These are phyloP conservation scores for Morpho achilles DNA, from an alignment of 2,888 invertebrate genomes.

Conservation along the genomic window DNA sequence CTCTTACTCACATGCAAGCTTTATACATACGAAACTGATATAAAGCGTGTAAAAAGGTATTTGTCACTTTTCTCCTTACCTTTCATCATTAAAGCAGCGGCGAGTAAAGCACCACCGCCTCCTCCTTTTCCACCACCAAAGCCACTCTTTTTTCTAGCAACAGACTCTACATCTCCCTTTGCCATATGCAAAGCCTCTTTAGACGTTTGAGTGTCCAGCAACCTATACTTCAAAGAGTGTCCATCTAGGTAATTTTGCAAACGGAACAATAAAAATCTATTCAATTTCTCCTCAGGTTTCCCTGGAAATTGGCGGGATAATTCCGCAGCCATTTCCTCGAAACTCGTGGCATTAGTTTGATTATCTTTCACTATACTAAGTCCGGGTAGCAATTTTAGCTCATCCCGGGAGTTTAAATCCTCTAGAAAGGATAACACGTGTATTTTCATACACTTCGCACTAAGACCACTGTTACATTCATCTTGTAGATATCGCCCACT, in stretches of 20 bases:
- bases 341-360: constrained; percentile 61
- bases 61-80: constrained; percentile 44
- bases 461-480: constrained; percentile 66
- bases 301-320: constrained; percentile 87
- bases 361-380: constrained; percentile 86
- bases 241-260: constrained; percentile 85
- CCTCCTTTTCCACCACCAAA: constrained; percentile 51
- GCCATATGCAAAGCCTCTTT: constrained; percentile 76
- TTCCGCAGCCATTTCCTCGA: constrained; percentile 83
- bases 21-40: too few relatives aligned
- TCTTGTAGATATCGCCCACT: constrained; percentile 59
- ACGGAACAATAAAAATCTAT: constrained; percentile 83
- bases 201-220: constrained; percentile 82
- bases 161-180: constrained; percentile 59
- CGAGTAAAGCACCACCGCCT: constrained; percentile 70
- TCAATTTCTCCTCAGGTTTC: constrained; percentile 86
- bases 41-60: too few relatives aligned
- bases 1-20: too few relatives aligned
- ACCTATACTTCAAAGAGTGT: constrained; percentile 85
- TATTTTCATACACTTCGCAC: constrained; percentile 87
- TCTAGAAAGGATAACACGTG: constrained; percentile 88
- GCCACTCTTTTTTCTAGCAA: constrained; percentile 66
- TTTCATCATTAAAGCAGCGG: constrained; percentile 83
- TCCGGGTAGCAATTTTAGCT: constrained; percentile 85
- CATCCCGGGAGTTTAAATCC: constrained; percentile 83